phyloP scores from a whole-genome alignment of 2,888 invertebrate species.

The Elysia crispata region DNA sequence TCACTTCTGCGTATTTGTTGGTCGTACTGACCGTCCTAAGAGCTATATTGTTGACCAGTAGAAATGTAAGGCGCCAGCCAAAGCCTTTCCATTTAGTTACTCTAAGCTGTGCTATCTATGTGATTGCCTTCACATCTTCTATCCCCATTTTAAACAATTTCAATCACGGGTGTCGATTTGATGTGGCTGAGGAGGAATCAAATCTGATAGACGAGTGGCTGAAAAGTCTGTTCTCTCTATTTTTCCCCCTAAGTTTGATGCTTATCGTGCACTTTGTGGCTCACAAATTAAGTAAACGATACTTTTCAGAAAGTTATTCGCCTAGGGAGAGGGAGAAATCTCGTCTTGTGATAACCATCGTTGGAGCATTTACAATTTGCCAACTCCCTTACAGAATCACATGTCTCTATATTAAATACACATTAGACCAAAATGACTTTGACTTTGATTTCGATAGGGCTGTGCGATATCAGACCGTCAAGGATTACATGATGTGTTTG shows the following conservation, averaged over 20 bases:
- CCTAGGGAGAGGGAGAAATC: constrained; percentile 63
- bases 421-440: background rate
- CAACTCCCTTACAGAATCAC: constrained; percentile 64
- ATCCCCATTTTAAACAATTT: constrained; percentile 57
- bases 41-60: constrained; percentile 58
- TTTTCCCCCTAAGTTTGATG: constrained; percentile 63
- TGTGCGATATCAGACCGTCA: constrained; percentile 49
- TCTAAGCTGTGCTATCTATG: constrained; percentile 59
- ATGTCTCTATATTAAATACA: constrained; percentile 57
- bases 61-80: constrained; percentile 38
- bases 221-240: constrained; percentile 58
- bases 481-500: constrained; percentile 58
- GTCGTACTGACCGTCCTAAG: constrained; percentile 67
- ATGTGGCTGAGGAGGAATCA: constrained; percentile 47
- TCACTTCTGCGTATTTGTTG: constrained; percentile 60
- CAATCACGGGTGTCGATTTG: constrained; percentile 43
- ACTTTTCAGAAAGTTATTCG: constrained; percentile 69
- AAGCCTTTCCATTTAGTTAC: constrained; percentile 46
- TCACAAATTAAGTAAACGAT: constrained; percentile 63
- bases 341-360: constrained; percentile 62
- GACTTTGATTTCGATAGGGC: constrained; percentile 19
- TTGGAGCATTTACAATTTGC: constrained; percentile 63
- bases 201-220: constrained; percentile 55
- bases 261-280: constrained; percentile 63
- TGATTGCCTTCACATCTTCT: constrained; percentile 59